Conservation (phyloP, 2,797 vertebrate genomes). For the Acanthis flammea region DNA sequence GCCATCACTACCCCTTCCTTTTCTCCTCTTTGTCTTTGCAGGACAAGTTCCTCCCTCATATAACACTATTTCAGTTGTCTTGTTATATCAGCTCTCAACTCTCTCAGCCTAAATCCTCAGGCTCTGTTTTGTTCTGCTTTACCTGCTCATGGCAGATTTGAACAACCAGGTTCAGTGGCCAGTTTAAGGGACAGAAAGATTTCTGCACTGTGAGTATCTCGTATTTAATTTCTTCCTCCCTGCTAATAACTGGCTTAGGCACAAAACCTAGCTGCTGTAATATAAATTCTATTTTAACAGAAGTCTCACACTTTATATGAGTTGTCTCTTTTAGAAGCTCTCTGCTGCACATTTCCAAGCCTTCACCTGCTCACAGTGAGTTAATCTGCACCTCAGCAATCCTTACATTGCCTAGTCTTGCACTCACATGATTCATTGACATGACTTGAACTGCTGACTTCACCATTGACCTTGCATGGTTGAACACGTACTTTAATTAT, state of each 20-base stretch:
- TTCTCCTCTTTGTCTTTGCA: background rate
- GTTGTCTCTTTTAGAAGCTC: background rate
- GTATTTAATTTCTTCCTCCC: background rate
- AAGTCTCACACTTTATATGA: background rate
- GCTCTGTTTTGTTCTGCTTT: background rate
- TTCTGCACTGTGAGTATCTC: background rate
- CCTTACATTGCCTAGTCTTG: background rate
- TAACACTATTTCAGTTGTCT: background rate
- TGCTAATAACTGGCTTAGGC: background rate
- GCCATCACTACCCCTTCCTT: background rate
- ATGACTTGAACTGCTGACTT: background rate
- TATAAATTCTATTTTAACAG: background rate
- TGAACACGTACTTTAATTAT: background rate
- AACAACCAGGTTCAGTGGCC: background rate
- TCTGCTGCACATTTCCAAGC: background rate
- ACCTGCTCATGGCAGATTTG: background rate
- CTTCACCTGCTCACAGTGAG: background rate
- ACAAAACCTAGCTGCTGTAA: background rate
- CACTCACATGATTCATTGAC: background rate
- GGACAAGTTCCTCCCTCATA: background rate
- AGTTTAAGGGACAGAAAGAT: background rate
- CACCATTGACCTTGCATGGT: background rate
- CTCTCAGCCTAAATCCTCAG: background rate
- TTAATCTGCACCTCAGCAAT: background rate
- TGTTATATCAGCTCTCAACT: background rate